Evolutionary conservation across 92 coral and sea anemone genomes (phyloP), one percentile per base, ranked within the genome.

Genomic region (Plumapathes pennacea): DNA sequence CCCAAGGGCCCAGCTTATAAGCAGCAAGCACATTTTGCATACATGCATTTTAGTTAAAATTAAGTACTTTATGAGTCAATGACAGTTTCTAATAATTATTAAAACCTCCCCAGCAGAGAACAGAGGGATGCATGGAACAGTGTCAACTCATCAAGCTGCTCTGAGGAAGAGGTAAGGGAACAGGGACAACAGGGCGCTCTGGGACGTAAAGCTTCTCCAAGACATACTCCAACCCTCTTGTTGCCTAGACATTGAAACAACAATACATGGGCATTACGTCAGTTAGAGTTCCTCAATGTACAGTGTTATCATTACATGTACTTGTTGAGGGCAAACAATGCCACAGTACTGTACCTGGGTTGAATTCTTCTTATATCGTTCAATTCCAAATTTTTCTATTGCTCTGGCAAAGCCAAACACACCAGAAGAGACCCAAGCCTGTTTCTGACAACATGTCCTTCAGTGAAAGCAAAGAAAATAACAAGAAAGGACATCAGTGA

Each of bases 391-490:
- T 47, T 85, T 72, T 78, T 90, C 97, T 25, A 90, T 67, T 34
- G 90, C 85, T 71, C 97, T 76, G 15, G 97, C 90, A 52, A 90
- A 75, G 13, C 95, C 97, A 86, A 67, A 90, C n/a, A 90, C 85
- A 63, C 74, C 81, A 17, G 90, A 78, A 0, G 87, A 48, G 4
- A 90, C 40, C 97, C 97, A 90, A 0, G 90, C 76, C 36, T 90
- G 88, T 42, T 73, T 86, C 25, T 72, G 66, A 53, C 97, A 90
- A 0, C 48, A 58, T 13, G 95, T 87, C 97, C 97, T 90, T 38
- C 21, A 72, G 5, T 5, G 10, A 20, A 10, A 25, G 1, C 2
- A 46, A 53, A 25, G 18, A 4, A 12, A 38, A 38, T 13, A 53
- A 32, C 19, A 20, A 24, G n/a, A 3, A 49, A 5, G 26, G 5